phyloP scores from a whole-genome alignment of 2,797 vertebrate species.

The Manis pentadactyla region DNA sequence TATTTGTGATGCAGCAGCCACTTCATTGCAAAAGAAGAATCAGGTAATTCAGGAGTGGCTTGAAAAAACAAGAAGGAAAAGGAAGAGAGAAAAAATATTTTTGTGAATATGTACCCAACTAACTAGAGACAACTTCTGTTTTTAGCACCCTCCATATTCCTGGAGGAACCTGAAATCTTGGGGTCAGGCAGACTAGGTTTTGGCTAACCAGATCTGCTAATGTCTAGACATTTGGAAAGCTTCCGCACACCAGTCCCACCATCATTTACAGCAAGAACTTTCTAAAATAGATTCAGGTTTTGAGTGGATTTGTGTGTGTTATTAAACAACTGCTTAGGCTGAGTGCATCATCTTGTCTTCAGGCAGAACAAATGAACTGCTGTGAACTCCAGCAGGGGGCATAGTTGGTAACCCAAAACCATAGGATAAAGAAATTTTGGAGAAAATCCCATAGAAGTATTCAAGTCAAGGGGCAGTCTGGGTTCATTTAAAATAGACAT shows the following conservation, averaged over 20 bases:
- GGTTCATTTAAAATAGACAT: neutral
- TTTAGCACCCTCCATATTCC: neutral
- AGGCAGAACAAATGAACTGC: neutral
- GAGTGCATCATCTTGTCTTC: neutral
- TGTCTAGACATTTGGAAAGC: neutral
- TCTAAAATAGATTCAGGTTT: conserved; percentile 16
- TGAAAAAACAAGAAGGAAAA: neutral
- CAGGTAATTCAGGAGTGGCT: neutral
- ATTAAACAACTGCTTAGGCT: neutral
- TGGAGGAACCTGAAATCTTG: neutral
- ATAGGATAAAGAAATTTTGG: neutral
- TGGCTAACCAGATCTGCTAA: neutral
- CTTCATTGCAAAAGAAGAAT: neutral
- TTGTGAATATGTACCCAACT: neutral
- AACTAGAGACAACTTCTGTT: neutral
- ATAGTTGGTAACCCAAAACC: neutral
- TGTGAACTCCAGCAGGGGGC: neutral
- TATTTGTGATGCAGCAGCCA: neutral
- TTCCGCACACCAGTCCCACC: neutral
- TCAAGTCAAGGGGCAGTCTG: neutral
- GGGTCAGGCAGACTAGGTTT: neutral
- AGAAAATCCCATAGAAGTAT: neutral
- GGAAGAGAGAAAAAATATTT: neutral
- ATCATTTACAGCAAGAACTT: neutral
- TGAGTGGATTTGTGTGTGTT: neutral